These are phyloP conservation scores for Megaceryle torquata DNA, from an alignment of 2,113 vertebrate genomes.

Conservation along the genomic window DNA sequence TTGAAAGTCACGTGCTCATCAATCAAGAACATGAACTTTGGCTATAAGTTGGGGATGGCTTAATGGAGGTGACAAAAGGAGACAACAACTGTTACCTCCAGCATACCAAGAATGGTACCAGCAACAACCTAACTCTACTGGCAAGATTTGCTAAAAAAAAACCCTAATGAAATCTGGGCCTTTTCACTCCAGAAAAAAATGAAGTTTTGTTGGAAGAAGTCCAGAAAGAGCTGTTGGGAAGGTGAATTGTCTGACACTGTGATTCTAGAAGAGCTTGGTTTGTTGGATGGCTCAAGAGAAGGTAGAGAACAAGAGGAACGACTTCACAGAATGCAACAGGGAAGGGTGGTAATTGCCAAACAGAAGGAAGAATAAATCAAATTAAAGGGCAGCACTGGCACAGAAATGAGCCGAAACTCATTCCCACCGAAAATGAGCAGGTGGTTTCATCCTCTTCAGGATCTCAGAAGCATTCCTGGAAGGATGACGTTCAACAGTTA, in stretches of 20 bases:
- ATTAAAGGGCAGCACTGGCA: background rate
- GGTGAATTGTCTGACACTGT: background rate
- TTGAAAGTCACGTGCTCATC: background rate
- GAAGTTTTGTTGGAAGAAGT: background rate
- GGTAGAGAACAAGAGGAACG: background rate
- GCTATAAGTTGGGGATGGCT: background rate
- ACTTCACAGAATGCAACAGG: background rate
- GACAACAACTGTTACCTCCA: background rate
- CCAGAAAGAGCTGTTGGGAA: background rate
- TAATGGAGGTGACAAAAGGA: background rate
- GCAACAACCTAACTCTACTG: background rate
- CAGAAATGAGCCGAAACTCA: background rate
- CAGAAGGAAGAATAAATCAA: background rate
- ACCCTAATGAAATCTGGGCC: background rate
- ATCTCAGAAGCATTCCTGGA: background rate
- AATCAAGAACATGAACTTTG: background rate
- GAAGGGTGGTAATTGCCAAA: background rate
- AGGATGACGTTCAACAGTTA: background rate
- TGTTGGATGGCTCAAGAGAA: background rate
- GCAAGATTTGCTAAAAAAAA: background rate
- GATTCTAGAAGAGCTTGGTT: background rate
- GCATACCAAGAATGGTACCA: background rate
- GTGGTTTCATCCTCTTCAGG: background rate
- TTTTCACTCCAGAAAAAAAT: background rate
- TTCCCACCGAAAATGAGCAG: background rate